Percentiles rank a stretch among this genome's conserved stretches.
Evolutionary conservation across 2,113 vertebrate species (phyloP).

Genomic region (Gasterosteus nipponicus): DNA sequence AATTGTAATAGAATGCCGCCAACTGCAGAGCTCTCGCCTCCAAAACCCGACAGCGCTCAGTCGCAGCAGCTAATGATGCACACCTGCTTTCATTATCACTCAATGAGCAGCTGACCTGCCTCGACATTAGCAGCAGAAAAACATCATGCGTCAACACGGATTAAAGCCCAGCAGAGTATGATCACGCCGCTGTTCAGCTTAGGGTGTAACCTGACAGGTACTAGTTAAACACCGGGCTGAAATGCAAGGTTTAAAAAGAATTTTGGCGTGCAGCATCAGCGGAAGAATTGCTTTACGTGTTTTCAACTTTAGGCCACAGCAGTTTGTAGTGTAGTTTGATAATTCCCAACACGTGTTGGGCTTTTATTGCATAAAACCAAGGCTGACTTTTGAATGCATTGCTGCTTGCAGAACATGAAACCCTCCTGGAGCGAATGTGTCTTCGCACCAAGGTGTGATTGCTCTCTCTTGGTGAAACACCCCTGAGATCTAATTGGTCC

Average conservation of each 20-base stretch:
- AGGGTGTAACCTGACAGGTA: neutral
- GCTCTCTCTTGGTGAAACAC: too few species aligned
- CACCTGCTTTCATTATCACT: neutral
- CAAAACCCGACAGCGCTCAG: neutral
- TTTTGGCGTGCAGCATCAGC: neutral
- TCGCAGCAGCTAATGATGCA: slow-evolving; percentile 1
- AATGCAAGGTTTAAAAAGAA: neutral
- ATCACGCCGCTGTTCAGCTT: neutral
- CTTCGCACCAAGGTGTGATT: too few species aligned
- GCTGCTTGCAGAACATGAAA: too few species aligned
- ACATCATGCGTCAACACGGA: neutral
- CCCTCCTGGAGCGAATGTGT: too few species aligned
- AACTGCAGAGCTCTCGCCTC: neutral
- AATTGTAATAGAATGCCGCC: neutral
- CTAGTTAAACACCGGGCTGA: neutral
- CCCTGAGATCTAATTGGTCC: too few species aligned
- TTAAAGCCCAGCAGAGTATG: neutral
- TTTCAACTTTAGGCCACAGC: neutral
- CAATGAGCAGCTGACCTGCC: neutral
- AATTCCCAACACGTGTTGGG: too few species aligned
- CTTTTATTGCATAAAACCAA: too few species aligned
- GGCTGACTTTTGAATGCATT: too few species aligned
- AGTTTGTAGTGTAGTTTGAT: too few species aligned
- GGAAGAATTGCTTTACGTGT: neutral
- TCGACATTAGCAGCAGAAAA: neutral